These are phyloP conservation scores for Polia nebulosa DNA, from an alignment of 2,888 invertebrate genomes.

Conservation along the genomic window DNA sequence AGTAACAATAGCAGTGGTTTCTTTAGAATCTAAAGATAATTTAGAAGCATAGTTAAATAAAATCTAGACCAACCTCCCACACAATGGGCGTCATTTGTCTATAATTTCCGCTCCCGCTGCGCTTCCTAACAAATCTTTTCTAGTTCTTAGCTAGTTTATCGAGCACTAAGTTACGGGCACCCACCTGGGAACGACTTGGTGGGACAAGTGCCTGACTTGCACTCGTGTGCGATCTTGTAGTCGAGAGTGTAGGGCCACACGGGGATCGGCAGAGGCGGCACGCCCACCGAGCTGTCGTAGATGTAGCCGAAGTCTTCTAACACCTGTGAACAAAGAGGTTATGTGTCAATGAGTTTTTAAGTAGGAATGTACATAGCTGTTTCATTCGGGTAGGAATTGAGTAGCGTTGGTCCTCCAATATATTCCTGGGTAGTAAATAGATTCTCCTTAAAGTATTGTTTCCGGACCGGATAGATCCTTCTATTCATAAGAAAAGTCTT, in stretches of 20 bases:
- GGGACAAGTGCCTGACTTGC: slow-evolving; percentile 98
- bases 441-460: background rate
- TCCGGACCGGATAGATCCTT: too few relatives aligned
- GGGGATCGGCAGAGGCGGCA: slow-evolving; percentile 94
- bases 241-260: slow-evolving; percentile 99
- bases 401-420: too few relatives aligned
- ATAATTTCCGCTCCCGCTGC: slow-evolving; percentile 16
- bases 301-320: slow-evolving; percentile 98
- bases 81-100: slow-evolving; percentile 19
- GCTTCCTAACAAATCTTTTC: slow-evolving; percentile 52
- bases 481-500: background rate
- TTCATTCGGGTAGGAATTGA: background rate
- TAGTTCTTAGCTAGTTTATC: slow-evolving; percentile 51
- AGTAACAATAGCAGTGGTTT: slow-evolving; percentile 29
- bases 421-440: too few relatives aligned
- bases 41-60: background rate
- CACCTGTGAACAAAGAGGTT: slow-evolving; percentile 89
- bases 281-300: slow-evolving; percentile 97
- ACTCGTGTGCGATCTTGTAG: slow-evolving; percentile 97
- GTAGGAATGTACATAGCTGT: background rate
- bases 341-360: background rate
- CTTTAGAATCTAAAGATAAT: background rate
- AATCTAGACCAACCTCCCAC: slow-evolving; percentile 7
- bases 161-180: slow-evolving; percentile 57
- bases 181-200: slow-evolving; percentile 96